Evolutionary conservation across 1,140 invertebrate species (phyloP), one percentile per base, ranked within the genome.

Genomic region (Paracyclopina nana): DNA sequence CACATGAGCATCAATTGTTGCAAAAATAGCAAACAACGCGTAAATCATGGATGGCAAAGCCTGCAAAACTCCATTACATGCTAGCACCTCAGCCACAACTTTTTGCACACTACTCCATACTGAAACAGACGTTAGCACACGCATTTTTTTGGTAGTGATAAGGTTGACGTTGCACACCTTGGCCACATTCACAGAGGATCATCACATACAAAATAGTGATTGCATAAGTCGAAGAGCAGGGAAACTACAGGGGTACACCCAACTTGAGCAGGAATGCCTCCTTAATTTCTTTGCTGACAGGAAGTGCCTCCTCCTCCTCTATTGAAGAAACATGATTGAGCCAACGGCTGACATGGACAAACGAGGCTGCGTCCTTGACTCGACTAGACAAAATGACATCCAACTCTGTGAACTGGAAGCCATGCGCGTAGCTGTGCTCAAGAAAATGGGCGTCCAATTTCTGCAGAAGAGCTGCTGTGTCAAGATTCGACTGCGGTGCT

Each of bases 91-190:
- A 2, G 50, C 42, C 25, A 52, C 50, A 44, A 45, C 14, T 43
- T 52, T 46, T 44, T 52, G 50, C n/a, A 52, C 50, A 16, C 4
- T 28, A n/a, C 2, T 12, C 31, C 27, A 16, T 44, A 43, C 43
- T 34, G 3, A 42, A 4, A 11, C 4, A 46, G 20, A 52, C 43
- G 26, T 52, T 38, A 9, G 18, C 22, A 45, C 50, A 52, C 9
- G n/a, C n/a, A 52, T 45, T 26, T 50, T 25, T 26, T 43, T 20
- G 20, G 14, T 52, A 14, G 18, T 22, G 40, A 45, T 52, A 11
- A 52, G 24, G 40, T 52, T 52, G 11, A 52, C 50, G 34, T 52
- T 20, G 25, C 50, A 52, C 12, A 52, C 50, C 28, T 52, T 52
- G 3, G 22, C 18, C 18, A 52, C 24, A 27, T 52, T 43, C 16